A percentile compares a stretch with the other conserved stretches of the same genome.
Evolutionary conservation across 2,113 vertebrate genomes (phyloP).

Genomic region (Fukomys damarensis): DNA sequence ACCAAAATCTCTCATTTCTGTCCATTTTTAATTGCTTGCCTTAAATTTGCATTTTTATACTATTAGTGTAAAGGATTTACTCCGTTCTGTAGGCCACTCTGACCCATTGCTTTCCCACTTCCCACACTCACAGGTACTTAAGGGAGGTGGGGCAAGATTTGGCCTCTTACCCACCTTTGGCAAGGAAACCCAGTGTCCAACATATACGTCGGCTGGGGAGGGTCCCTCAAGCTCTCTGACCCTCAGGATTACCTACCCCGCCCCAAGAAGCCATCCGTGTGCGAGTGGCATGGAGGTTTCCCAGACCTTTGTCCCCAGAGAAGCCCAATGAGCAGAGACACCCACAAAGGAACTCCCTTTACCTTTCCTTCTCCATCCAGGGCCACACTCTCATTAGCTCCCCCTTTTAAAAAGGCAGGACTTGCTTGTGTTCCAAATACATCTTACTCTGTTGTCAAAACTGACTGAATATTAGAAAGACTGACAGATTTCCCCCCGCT

Average conservation of each 20-base stretch:
- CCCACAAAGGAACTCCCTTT: neutral
- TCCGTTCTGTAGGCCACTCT: conserved; percentile 82
- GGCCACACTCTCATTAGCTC: neutral
- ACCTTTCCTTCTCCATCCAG: neutral
- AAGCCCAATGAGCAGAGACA: neutral
- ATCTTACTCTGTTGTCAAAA: conserved; percentile 59
- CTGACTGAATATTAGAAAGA: conserved; percentile 58
- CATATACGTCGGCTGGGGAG: conserved; percentile 23
- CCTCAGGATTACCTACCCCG: conserved; percentile 39
- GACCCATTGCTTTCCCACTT: conserved; percentile 77
- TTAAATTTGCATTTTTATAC: conserved; percentile 89
- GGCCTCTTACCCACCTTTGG: conserved; percentile 60
- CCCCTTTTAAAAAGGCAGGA: neutral
- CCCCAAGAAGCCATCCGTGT: conserved; percentile 5
- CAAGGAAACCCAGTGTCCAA: conserved; percentile 65
- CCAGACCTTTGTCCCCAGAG: neutral
- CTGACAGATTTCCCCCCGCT: conserved; percentile 51
- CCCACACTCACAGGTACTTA: conserved; percentile 49
- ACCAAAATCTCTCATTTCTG: conserved; percentile 86
- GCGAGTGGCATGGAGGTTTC: neutral
- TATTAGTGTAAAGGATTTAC: conserved; percentile 86
- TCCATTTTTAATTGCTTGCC: conserved; percentile 89
- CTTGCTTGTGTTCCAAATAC: conserved; percentile 52
- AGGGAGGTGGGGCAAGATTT: neutral
- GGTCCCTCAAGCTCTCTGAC: conserved; percentile 43